Conservation (phyloP, 2,888 invertebrate genomes). For the Thecocarcelia acutangulata region DNA sequence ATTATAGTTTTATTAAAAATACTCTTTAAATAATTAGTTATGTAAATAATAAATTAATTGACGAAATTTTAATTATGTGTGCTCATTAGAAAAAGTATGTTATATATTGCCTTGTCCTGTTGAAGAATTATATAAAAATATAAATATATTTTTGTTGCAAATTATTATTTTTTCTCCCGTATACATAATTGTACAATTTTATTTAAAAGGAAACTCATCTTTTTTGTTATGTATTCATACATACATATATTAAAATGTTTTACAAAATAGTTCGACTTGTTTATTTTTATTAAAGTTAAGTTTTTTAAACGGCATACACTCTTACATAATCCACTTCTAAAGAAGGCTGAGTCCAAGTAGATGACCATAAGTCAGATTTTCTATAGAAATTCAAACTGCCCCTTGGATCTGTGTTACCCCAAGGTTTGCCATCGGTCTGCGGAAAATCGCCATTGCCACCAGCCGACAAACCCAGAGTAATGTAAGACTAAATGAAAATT, state of each 20-base stretch:
- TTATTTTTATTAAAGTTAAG: not conserved
- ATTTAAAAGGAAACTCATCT: too few species aligned
- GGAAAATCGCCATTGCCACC: slow-evolving; percentile 89
- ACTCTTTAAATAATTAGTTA: too few species aligned
- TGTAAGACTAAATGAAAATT: slow-evolving; percentile 85
- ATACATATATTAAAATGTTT: slow-evolving; percentile 12
- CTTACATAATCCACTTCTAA: slow-evolving; percentile 79
- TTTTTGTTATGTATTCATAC: too few species aligned
- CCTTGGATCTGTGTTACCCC: slow-evolving; percentile 86
- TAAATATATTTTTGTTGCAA: too few species aligned
- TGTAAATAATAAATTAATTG: too few species aligned
- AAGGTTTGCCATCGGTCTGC: slow-evolving; percentile 86
- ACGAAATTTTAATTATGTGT: too few species aligned
- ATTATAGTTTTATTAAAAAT: not conserved
- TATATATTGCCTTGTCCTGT: slow-evolving; percentile 6
- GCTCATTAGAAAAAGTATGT: not conserved
- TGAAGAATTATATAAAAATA: not conserved
- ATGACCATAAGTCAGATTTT: slow-evolving; percentile 84
- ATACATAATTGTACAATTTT: too few species aligned
- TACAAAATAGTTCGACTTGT: slow-evolving; percentile 3
- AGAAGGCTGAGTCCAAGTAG: slow-evolving; percentile 85
- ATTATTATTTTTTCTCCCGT: too few species aligned
- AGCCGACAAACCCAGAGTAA: slow-evolving; percentile 89
- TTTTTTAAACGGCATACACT: slow-evolving; percentile 76
- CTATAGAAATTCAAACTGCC: slow-evolving; percentile 88